Evolutionary conservation across 1,140 invertebrate genomes (phyloP), one percentile per base, ranked within the genome.

Genomic region (Halyomorpha halys): DNA sequence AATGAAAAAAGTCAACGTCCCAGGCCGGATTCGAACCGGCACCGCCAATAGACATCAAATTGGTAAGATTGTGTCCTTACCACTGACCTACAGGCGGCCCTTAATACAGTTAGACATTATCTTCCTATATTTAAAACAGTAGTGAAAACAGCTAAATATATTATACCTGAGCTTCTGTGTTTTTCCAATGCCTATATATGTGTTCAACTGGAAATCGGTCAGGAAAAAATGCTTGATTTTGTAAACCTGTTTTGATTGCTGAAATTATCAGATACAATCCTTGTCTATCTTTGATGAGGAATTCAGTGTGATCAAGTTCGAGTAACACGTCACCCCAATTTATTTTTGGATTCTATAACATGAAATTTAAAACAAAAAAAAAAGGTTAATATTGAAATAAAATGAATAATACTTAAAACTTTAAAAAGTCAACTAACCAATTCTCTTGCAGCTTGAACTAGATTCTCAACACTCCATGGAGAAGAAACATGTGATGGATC

Each of bases 391-490:
- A 23, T 27, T 15, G 15, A 25, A 59, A 59, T 59, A 59, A 14
- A 59, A 63, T 51, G 1, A 18, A 63, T 34, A 47, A 63, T 45
- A 65, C 63, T 30, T 18, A 61, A 34, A 25, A 54, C 2, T 11
- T 19, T 53, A 44, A 25, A 61, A 62, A 64, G 18, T 59, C 14
- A 25, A 64, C 53, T 14, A 62, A 60, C 15, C 62, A 93, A 77
- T 74, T 97, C 94, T 74, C 94, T 92, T 11, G 96, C 73, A 44
- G 89, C 84, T 73, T 94, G 87, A 11, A 96, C 85, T 74, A 97
- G 96, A 59, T 93, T 81, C 72, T 97, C 94, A 14, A 93, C 82
- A 77, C 95, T 96, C 94, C 94, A 98, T 3, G 87, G 83, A n/a
- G 77, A 79, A 63, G 77, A 76, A 13, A 39, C 8, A 64, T 74